Base-by-base conservation (phyloP, 2,113 vertebrate species). In the Abramis brama region DNA sequence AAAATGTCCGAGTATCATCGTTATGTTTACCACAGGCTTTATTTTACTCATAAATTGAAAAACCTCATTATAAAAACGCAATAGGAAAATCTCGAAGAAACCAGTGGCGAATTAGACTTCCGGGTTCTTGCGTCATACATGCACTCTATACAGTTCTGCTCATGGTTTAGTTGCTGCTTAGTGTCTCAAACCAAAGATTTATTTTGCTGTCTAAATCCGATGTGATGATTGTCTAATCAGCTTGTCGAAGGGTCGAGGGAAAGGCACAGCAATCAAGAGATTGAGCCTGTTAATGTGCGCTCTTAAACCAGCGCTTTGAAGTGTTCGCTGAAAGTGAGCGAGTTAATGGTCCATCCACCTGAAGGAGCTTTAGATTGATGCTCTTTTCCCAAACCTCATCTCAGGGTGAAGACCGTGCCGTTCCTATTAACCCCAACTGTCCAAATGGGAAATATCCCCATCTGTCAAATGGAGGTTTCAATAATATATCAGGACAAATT, bases 401-500 rank as follows among this genome's bases (percentile, higher is more conserved):
- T 82, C 30, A 33, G 70, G 78, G 23, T 73, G 64, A 71, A 79
- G 12, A 82, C 62, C 62, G 27, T 76, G n/a, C 36, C 47, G 21
- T 77, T 79, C 66, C 86, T 80, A 77, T 88, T 89, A 80, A 85
- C 76, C 86, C 10, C 25, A 79, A 21, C 70, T 80, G 74, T 85
- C 80, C 75, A 87, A 83, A 73, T 52, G 79, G 68, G 77, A 84
- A 89, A 77, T 70, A 33, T 57, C 33, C 25, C 30, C 75, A 82
- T 86, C 85, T 55, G 39, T 89, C 76, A 85, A 87, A 82, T n/a
- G 84, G 27, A 47, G 21, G 33, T 86, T 86, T 84, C 68, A 85
- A 23, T 84, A 85, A 86, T 87, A 85, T 39, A 73, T 87, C 52
- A 57, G 21, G 62, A 52, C 80, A 85, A 88, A 78, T 84, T 82